Base-by-base conservation (phyloP, 2,888 invertebrate genomes). In the Formica aserva region DNA sequence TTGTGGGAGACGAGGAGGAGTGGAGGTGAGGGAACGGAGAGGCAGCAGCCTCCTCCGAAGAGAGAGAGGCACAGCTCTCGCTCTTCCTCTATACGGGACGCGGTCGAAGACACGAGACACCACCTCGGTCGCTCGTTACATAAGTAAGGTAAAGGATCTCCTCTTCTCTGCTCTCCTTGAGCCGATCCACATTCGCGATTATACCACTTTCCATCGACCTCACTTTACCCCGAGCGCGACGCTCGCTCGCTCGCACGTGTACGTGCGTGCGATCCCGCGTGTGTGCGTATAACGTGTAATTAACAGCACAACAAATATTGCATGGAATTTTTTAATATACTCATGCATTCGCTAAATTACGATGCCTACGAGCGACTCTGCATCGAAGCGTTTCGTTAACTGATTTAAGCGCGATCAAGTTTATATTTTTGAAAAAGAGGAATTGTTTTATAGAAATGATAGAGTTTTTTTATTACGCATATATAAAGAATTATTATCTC, bases 191-290 rank as follows among this genome's bases (percentile, higher is more conserved):
- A 93, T 93, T 92, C 92, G 91, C 92, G 93, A 94, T 94, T 93
- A 93, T 93, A 92, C 92, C 92, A 94, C 93, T 94, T 93, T 93
- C 93, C 92, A 92, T 93, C 92, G 92, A 91, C 93, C 93, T 92
- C 91, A 86, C 90, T 87, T 88, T 88, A 86, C 90, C 89, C 82
- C 85, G 83, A 71, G 81, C 57, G 57, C 76, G 26, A 18, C 3
- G 41, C 48, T 15, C 67, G 77, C 35, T 52, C 78, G 66, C 35
- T 55, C 78, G 66, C 71, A 66, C 71, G 77, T 45, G 38, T 71
- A 48, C 29, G 15, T 18, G 81, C 74, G 13, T 60, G 22, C 15
- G 32, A 29, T 29, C 22, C 1, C 13, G 29, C n/a, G 62, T 32
- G 15, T 75, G 22, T 22, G 3, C 65, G 18, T 32, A 32, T 4